Base-by-base conservation (phyloP, 2,888 invertebrate genomes). In the Gnatocerus cornutus region DNA sequence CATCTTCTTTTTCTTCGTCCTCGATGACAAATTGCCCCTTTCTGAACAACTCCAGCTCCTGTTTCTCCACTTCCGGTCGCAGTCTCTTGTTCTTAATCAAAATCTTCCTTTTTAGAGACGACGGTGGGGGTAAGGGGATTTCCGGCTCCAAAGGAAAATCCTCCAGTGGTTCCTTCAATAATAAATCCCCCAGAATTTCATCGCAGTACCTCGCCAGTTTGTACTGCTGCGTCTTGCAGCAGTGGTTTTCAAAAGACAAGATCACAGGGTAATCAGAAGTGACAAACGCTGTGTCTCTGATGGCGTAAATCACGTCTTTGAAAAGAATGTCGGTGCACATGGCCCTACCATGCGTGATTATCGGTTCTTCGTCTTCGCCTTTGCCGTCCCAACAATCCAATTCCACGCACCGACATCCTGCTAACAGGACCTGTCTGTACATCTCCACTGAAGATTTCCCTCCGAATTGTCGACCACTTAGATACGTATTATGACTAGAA, bases 311-410 rank as follows among this genome's bases (percentile, higher is more conserved):
- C 45, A 98, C 99, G 86, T 99, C 95, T 89, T 95, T 98, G 87
- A 99, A 99, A 14, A 98, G 87, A 80, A 99, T 99, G 87, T 99
- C 99, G 1, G 98, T 99, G 84, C 99, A 99, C 98, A 99, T 99
- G 3, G 99, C 99, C 88, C 98, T 98, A 48, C 99, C 99, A 86
- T 99, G 99, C 33, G 99, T 99, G 76, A 99, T 98, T 80, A 99
- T 99, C 0, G 99, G 99, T 81, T 99, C 99, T 81, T 98, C 98
- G 81, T 98, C 98, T 86, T 98, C 97, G 0, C 95, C 95, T 85
- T 94, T 95, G 6, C 99, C 99, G 85, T 99, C 99, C 99, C 99
- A 99, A 85, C 98, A 98, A 86, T 99, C 99, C 61, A 99, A 87
- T 85, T 99, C 99, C 1, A 99, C 96, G 85, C 98, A 99, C 79